Conservation (phyloP, 2,888 invertebrate genomes). For the Synergus umbraculus region DNA sequence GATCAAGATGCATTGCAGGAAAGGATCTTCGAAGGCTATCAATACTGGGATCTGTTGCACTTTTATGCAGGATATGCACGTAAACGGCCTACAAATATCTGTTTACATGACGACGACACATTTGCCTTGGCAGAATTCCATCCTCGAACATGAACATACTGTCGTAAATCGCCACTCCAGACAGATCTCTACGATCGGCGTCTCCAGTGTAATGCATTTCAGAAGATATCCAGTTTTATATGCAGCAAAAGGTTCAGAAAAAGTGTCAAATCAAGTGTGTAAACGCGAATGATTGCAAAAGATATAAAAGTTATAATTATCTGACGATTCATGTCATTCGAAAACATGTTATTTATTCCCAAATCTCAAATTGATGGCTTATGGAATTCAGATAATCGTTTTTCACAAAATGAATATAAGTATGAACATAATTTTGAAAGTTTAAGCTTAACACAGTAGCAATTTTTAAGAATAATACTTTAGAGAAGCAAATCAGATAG, state of each 20-base stretch:
- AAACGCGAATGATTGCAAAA: slow-evolving; percentile 10
- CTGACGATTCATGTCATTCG: slow-evolving; percentile 18
- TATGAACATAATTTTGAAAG: no score
- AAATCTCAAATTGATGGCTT: background rate
- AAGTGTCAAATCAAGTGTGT: slow-evolving; percentile 11
- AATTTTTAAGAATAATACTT: background rate
- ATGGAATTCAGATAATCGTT: background rate
- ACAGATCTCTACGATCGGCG: slow-evolving; percentile 22
- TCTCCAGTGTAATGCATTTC: slow-evolving; percentile 27
- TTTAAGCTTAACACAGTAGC: no score
- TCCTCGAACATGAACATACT: slow-evolving; percentile 25
- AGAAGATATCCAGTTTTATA: slow-evolving; percentile 34
- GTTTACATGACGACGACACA: slow-evolving; percentile 37
- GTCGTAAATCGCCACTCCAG: slow-evolving; percentile 35
- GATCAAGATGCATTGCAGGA: slow-evolving; percentile 27
- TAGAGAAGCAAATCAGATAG: background rate
- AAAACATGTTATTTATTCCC: background rate
- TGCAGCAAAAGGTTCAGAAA: slow-evolving; percentile 17
- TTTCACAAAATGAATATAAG: no score
- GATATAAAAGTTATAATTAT: slow-evolving; percentile 29
- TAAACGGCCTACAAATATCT: slow-evolving; percentile 37
- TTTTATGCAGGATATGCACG: slow-evolving; percentile 15
- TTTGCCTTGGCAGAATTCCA: slow-evolving; percentile 37
- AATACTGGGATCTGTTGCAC: slow-evolving; percentile 22
- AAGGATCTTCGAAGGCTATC: slow-evolving; percentile 31